Evolutionary conservation across 2,113 vertebrate species (phyloP).

Genomic region (Phaethornis superciliosus): DNA sequence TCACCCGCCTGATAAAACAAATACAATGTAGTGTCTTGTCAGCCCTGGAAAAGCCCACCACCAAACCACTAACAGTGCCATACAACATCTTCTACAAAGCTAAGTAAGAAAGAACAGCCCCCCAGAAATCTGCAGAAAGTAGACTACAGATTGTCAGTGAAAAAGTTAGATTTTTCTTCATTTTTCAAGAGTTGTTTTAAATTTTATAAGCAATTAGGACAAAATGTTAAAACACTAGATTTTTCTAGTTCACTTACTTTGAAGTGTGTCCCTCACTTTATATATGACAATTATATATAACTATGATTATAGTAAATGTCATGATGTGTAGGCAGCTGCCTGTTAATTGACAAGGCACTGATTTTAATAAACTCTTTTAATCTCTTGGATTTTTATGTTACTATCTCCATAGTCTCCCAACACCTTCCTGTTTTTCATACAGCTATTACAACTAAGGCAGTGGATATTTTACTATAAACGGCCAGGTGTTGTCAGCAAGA

Average conservation of each 20-base stretch:
- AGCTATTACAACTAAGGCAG: not conserved
- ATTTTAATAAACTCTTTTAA: not conserved
- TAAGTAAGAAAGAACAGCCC: not conserved
- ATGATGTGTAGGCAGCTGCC: not conserved
- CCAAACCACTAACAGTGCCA: not conserved
- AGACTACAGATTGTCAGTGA: not conserved
- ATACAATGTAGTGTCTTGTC: not conserved
- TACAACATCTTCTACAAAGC: not conserved
- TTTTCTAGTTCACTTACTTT: not conserved
- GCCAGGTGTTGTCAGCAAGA: not conserved
- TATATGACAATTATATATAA: not conserved
- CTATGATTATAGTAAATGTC: not conserved
- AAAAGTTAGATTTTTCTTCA: not conserved
- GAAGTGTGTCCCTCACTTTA: not conserved
- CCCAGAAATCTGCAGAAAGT: not conserved
- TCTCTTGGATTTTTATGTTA: not conserved
- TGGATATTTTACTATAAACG: not conserved
- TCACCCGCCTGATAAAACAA: not conserved
- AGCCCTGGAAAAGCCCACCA: not conserved
- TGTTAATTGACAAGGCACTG: not conserved
- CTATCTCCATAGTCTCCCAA: not conserved
- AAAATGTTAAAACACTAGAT: not conserved
- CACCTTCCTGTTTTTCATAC: not conserved
- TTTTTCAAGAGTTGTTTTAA: slow-evolving; percentile 27
- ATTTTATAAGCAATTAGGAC: not conserved